phyloP scores from a whole-genome alignment of 2,797 vertebrate species.

The Coranthus polyacanthus region DNA sequence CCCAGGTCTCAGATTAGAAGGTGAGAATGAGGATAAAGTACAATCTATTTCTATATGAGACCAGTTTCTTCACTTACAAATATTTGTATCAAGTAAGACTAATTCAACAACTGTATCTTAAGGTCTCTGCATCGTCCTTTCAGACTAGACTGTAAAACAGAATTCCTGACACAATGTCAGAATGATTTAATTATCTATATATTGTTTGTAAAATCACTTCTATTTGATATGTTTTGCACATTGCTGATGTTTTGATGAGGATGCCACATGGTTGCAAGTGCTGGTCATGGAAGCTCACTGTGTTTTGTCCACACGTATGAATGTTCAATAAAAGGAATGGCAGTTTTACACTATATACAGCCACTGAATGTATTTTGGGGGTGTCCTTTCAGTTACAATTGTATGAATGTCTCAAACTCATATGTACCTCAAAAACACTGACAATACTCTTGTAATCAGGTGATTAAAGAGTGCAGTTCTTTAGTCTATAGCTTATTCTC shows the following conservation, averaged over 20 bases:
- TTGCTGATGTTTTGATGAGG: constrained; percentile 14
- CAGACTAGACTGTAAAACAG: not conserved
- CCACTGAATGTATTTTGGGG: no score
- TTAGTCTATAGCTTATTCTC: no score
- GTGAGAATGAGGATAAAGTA: not conserved
- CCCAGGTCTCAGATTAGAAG: not conserved
- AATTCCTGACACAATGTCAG: not conserved
- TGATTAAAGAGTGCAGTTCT: no score
- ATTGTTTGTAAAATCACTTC: not conserved
- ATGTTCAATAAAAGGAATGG: constrained; percentile 16
- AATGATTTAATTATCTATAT: no score
- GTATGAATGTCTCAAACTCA: no score
- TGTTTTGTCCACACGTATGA: constrained; percentile 16
- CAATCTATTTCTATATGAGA: not conserved
- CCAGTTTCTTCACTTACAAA: not conserved
- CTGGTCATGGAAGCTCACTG: constrained; percentile 2
- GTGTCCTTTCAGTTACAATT: no score
- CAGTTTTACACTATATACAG: no score
- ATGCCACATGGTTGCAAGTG: not conserved
- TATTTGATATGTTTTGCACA: not conserved
- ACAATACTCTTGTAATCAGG: no score
- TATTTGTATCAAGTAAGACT: not conserved
- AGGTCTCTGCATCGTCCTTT: not conserved
- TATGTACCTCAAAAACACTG: no score
- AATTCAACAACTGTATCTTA: not conserved